Percentiles rank a stretch among this genome's conserved stretches.
phyloP scores from a whole-genome alignment of 2,888 invertebrate species.

The Halocaridina rubra region DNA sequence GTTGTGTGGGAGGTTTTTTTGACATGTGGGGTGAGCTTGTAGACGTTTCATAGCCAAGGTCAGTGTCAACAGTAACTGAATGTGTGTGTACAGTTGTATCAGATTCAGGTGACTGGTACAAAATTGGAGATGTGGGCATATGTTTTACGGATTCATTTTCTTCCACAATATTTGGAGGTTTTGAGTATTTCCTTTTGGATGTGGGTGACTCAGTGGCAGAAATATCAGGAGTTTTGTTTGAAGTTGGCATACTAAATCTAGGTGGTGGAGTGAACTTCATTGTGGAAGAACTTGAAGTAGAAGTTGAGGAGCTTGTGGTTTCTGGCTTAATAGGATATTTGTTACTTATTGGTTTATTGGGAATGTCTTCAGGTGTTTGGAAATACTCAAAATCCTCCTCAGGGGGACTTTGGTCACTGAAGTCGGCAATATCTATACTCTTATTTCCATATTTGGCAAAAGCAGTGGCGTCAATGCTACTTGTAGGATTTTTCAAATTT shows the following conservation, averaged over 20 bases:
- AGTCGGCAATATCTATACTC: too few species aligned
- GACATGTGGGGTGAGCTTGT: not conserved
- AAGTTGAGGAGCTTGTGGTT: not conserved
- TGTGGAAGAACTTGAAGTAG: not conserved
- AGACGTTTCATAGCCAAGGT: not conserved
- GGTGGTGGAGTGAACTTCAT: not conserved
- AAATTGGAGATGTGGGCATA: not conserved
- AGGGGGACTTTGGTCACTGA: not conserved
- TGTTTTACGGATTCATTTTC: not conserved
- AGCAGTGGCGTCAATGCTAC: constrained; percentile 24
- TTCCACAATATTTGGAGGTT: not conserved
- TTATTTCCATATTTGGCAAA: constrained; percentile 19
- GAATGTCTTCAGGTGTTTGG: not conserved
- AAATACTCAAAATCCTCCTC: not conserved
- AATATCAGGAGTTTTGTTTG: not conserved
- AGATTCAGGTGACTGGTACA: not conserved
- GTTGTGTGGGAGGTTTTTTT: not conserved
- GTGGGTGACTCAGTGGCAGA: not conserved
- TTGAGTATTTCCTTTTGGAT: not conserved
- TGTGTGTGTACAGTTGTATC: not conserved
- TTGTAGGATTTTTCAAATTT: constrained; percentile 23
- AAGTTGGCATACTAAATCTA: not conserved
- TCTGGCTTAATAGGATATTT: constrained; percentile 4
- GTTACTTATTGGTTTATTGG: not conserved
- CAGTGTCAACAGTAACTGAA: not conserved